Base-by-base conservation (phyloP, 2,888 invertebrate species). In the Heliconius charithonia region DNA sequence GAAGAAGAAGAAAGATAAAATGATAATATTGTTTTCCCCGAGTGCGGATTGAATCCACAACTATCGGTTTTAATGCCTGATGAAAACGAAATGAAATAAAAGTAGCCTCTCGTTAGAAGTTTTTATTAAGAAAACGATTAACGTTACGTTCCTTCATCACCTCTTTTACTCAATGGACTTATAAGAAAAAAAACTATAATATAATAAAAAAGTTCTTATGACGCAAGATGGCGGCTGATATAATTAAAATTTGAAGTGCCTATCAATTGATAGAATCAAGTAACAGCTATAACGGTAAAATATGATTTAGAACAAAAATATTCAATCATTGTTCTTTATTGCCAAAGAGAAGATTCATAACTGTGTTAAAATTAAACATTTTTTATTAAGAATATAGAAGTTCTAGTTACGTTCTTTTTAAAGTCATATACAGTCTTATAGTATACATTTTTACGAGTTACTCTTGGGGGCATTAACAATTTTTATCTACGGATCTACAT, bases 261-360 rank as follows among this genome's bases (percentile, higher is more conserved):
- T 72, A 72, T 56, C 72, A 25, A 72, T 22, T 59, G 72, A 59
- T 59, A 37, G n/a, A 72, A 59, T 59, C 72, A 59, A 72, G 32
- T 56, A 29, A 59, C 32, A 9, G 56, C 32, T 59, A 37, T 72
- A 72, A 4, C 72, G 59, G 72, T 71, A 71, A 22, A 71, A 3
- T 56, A 71, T 71, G 71, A 29, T 29, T n/a, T 71, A 51, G 27
- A 71, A 71, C n/a, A 59, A 51, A 71, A 70, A 71, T 56, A 19
- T 10, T n/a, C 59, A 72, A 72, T 72, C 59, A 37, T 59, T 72
- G 72, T 72, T 27, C 9, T 72, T 19, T 59, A 59, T 72, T n/a
- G 72, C 56, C 29, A 56, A n/a, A 16, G 56, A 27, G 27, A 71
- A 37, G n/a, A 69, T 37, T 25, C n/a, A 56, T 29, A 29, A 56